phyloP scores from a whole-genome alignment of 2,113 vertebrate genomes.

The Sceloporus undulatus region DNA sequence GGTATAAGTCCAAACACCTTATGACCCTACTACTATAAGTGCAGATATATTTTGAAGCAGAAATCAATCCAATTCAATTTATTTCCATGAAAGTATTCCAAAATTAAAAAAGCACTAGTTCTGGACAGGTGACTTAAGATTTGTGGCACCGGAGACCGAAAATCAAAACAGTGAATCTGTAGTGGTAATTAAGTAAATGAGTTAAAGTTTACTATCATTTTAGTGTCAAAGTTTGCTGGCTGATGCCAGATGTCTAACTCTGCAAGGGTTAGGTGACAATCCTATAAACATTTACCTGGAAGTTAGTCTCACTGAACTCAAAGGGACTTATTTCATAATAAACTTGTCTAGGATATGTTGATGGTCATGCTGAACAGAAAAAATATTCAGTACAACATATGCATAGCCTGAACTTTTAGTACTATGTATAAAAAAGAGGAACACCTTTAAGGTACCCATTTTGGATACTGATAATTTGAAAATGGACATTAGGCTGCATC shows the following conservation, averaged over 20 bases:
- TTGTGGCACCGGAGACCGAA: not conserved
- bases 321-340: not conserved
- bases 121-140: not conserved
- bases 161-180: not conserved
- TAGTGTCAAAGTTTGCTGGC: no score
- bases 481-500: not conserved
- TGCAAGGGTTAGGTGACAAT: no score
- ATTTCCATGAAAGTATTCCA: not conserved
- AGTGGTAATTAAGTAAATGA: not conserved
- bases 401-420: not conserved
- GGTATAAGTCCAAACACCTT: no score
- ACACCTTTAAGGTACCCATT: not conserved
- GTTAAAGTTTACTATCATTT: no score
- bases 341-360: not conserved
- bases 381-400: not conserved
- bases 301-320: not conserved
- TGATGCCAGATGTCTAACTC: no score
- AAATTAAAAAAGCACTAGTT: not conserved
- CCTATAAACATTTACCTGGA: no score
- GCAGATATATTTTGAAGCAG: not conserved
- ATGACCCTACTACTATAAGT: no score
- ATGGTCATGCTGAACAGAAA: not conserved
- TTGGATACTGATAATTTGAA: slow-evolving; percentile 46
- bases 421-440: slow-evolving; percentile 7
- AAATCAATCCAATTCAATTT: not conserved